phyloP scores from a whole-genome alignment of 2,888 invertebrate genomes.

The Furcula furcula region DNA sequence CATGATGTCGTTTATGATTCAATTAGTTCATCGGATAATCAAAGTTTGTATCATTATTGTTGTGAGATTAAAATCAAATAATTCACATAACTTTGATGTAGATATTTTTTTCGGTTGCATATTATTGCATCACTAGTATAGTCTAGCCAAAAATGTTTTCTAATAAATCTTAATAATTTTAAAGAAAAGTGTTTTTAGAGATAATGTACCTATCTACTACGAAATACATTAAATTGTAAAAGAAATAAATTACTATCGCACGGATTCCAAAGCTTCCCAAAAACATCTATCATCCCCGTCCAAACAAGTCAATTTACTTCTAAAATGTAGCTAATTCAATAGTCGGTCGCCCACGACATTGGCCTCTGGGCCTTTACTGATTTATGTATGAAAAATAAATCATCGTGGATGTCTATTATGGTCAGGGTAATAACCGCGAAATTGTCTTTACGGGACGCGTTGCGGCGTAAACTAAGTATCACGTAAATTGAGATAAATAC shows the following conservation, averaged over 20 bases:
- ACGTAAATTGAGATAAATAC: background rate
- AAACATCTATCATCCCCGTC: background rate
- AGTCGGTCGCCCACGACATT: background rate
- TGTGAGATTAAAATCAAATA: too few relatives aligned
- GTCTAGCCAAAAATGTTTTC: too few relatives aligned
- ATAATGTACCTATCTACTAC: too few relatives aligned
- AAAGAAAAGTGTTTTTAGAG: too few relatives aligned
- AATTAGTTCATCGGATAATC: too few relatives aligned
- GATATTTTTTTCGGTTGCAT: too few relatives aligned
- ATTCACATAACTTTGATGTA: too few relatives aligned
- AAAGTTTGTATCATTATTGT: too few relatives aligned
- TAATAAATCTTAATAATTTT: too few relatives aligned
- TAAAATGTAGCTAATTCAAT: conserved; percentile 1
- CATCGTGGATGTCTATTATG: background rate
- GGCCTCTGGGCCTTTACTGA: background rate
- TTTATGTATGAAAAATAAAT: conserved; percentile 4
- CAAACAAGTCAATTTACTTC: conserved; percentile 5
- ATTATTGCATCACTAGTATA: too few relatives aligned
- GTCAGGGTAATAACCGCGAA: background rate
- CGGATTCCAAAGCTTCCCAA: background rate
- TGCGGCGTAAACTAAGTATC: background rate
- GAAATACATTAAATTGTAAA: background rate
- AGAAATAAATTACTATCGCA: conserved; percentile 1
- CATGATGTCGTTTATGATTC: too few relatives aligned
- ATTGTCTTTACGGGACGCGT: background rate